phyloP scores from a whole-genome alignment of 1,140 invertebrate species.

The Drosophila pseudoobscura region DNA sequence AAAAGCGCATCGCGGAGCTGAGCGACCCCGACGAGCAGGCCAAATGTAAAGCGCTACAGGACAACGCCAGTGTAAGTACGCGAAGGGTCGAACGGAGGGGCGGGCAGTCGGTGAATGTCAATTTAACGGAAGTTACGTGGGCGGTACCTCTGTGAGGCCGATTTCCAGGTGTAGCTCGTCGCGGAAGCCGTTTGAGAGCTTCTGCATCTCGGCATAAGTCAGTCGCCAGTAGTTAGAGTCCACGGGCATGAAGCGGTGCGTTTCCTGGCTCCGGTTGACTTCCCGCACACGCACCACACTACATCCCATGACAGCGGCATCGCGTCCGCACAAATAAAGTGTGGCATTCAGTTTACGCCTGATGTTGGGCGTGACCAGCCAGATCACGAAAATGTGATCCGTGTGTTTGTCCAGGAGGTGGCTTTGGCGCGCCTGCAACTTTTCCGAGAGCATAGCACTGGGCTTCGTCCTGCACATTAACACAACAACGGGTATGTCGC shows the following conservation, averaged over 20 bases:
- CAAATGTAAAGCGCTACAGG: conserved; percentile 87
- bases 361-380: conserved; percentile 55
- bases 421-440: too few relatives aligned
- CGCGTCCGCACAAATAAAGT: conserved; percentile 44
- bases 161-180: conserved; percentile 62
- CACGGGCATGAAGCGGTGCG: conserved; percentile 22
- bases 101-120: not conserved
- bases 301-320: conserved; percentile 19
- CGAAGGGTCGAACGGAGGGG: too few relatives aligned
- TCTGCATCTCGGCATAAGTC: conserved; percentile 24
- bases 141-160: conserved; percentile 7
- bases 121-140: not conserved
- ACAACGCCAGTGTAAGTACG: conserved; percentile 82
- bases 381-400: conserved; percentile 50
- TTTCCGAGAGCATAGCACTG: not conserved
- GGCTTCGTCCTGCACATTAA: conserved; percentile 47
- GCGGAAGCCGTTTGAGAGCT: conserved; percentile 52
- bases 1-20: conserved; percentile 87
- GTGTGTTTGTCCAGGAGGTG: not conserved
- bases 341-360: conserved; percentile 32
- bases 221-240: conserved; percentile 52
- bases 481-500: conserved; percentile 51
- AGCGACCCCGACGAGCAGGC: conserved; percentile 87
- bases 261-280: conserved; percentile 14
- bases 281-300: conserved; percentile 28